phyloP scores from a whole-genome alignment of 2,797 vertebrate genomes.

The Gymnocypris eckloni region DNA sequence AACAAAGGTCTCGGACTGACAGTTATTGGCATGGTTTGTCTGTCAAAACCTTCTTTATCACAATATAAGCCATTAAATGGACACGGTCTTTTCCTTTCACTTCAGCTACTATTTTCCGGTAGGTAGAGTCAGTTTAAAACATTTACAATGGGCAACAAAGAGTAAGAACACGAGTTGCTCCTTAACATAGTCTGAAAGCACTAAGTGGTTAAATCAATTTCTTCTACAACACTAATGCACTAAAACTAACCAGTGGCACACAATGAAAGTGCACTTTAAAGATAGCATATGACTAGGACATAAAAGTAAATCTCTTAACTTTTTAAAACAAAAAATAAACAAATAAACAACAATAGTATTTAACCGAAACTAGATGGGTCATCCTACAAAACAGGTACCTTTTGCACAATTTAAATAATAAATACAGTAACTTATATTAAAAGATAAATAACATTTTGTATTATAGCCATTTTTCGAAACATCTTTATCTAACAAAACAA shows the following conservation, averaged over 20 bases:
- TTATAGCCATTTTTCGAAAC: neutral
- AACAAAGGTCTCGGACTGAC: neutral
- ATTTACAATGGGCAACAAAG: neutral
- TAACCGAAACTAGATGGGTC: neutral
- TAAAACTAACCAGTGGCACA: constrained; percentile 16
- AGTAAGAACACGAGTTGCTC: constrained; percentile 13
- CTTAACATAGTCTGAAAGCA: constrained; percentile 13
- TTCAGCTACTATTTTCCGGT: neutral
- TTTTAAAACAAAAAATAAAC: neutral
- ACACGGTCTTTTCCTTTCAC: neutral
- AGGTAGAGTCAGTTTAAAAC: constrained; percentile 6
- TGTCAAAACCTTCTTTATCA: neutral
- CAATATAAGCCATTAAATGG: neutral
- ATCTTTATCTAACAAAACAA: neutral
- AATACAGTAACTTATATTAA: neutral
- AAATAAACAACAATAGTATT: neutral
- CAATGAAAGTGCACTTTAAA: constrained; percentile 15
- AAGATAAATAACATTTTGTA: neutral
- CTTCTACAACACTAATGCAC: constrained; percentile 6
- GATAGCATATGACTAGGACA: constrained; percentile 23
- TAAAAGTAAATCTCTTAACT: neutral
- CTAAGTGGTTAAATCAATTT: constrained; percentile 28
- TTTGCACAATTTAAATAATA: neutral
- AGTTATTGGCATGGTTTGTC: neutral
- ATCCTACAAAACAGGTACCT: neutral